Percentiles rank a stretch among this genome's conserved stretches.
These are phyloP conservation scores for Anableps anableps DNA, from an alignment of 2,797 vertebrate genomes.

Conservation along the genomic window DNA sequence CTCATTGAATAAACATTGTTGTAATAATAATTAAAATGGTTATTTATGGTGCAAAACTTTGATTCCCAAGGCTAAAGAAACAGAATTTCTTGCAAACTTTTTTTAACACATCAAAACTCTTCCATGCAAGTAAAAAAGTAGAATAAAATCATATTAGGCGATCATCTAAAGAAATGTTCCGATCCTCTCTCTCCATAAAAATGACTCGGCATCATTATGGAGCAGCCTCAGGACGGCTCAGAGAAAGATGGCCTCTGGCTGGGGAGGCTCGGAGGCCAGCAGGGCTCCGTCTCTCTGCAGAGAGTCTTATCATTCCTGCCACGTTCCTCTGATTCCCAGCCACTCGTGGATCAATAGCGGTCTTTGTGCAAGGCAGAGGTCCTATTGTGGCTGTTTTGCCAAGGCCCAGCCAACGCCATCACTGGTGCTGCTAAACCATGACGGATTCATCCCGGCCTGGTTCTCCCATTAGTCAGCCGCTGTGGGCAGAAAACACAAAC, in stretches of 20 bases:
- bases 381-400: conserved; percentile 55
- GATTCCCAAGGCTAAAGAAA: background rate
- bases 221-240: conserved; percentile 2
- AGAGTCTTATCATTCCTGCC: conserved; percentile 60
- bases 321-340: conserved; percentile 67
- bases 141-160: background rate
- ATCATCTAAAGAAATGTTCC: background rate
- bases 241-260: conserved; percentile 14
- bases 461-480: conserved; percentile 70
- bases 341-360: conserved; percentile 72
- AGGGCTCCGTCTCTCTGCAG: conserved; percentile 36
- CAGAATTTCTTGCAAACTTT: background rate
- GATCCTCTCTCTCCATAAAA: background rate
- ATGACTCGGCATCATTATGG: conserved; percentile 3
- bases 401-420: conserved; percentile 26
- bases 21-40: background rate
- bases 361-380: conserved; percentile 68
- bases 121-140: background rate
- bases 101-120: background rate
- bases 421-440: conserved; percentile 62
- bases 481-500: conserved; percentile 65
- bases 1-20: background rate
- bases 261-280: conserved; percentile 6
- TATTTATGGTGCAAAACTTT: background rate
- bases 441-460: conserved; percentile 58